Conservation (phyloP, 2,888 invertebrate genomes). For the Lasioglossum lativentre region DNA sequence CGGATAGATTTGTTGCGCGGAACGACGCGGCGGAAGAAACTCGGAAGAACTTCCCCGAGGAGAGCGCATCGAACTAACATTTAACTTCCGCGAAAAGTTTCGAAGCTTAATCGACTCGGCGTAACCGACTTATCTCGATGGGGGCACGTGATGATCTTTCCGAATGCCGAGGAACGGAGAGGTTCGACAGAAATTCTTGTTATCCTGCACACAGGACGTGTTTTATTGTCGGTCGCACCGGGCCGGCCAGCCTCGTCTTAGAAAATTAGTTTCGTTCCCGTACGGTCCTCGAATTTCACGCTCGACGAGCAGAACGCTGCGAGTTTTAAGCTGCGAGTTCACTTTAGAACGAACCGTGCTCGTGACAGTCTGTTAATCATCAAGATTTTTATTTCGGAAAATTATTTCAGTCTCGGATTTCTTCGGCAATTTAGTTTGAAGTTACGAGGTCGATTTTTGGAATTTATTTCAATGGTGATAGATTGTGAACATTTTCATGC, state of each 20-base stretch:
- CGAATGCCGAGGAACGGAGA: not conserved
- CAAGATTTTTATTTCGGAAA: not conserved
- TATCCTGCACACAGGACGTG: not conserved
- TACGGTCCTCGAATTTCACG: not conserved
- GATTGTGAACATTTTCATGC: not conserved
- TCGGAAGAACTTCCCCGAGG: not conserved
- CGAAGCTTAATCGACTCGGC: constrained; percentile 21
- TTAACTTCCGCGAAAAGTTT: constrained; percentile 31
- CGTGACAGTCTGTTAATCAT: not conserved
- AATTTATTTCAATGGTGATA: not conserved
- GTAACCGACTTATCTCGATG: constrained; percentile 32
- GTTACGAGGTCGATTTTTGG: not conserved
- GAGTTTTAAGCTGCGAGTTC: not conserved
- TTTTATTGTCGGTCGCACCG: not conserved
- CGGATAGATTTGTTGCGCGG: constrained; percentile 24
- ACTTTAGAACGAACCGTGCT: not conserved
- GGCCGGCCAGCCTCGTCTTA: not conserved
- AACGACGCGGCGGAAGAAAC: constrained; percentile 15
- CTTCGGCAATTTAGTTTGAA: not conserved
- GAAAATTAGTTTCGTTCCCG: constrained; percentile 19
- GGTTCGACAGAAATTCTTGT: constrained; percentile 17
- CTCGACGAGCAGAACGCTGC: not conserved
- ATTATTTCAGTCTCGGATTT: not conserved
- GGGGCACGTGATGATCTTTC: constrained; percentile 28
- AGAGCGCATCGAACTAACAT: not conserved